Evolutionary conservation across 2,888 invertebrate genomes (phyloP).

Genomic region (Coelinius sp.): DNA sequence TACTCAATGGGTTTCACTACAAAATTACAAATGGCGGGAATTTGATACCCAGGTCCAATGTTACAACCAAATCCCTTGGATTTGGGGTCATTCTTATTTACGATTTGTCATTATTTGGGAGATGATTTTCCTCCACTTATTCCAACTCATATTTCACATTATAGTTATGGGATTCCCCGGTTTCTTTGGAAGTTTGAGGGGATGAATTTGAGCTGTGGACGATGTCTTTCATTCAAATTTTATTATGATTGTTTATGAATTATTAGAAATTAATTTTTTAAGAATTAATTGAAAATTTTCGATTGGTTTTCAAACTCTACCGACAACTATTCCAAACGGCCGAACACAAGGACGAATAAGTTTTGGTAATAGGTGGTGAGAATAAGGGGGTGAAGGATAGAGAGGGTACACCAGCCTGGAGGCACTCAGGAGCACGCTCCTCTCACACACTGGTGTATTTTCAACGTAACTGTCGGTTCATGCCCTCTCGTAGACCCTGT

Average conservation of each 20-base stretch:
- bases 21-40: neutral
- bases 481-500: constrained; percentile 27
- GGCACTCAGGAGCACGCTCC: neutral
- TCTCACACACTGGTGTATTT: neutral
- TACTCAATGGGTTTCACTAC: neutral
- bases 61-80: neutral
- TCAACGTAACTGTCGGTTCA: constrained; percentile 29
- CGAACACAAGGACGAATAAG: constrained; percentile 23
- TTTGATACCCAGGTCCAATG: neutral
- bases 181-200: too few relatives aligned
- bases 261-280: too few relatives aligned
- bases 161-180: too few relatives aligned
- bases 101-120: neutral
- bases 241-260: neutral
- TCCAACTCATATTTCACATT: neutral
- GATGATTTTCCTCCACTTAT: too few relatives aligned
- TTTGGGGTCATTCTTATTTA: neutral
- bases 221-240: too few relatives aligned
- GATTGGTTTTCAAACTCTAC: neutral
- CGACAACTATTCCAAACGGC: constrained; percentile 13
- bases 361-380: constrained; percentile 10
- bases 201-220: too few relatives aligned
- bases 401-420: neutral
- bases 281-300: constrained; percentile 10
- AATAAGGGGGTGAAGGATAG: neutral